phyloP scores from a whole-genome alignment of 2,888 invertebrate genomes.

The Drosophila gaucha region DNA sequence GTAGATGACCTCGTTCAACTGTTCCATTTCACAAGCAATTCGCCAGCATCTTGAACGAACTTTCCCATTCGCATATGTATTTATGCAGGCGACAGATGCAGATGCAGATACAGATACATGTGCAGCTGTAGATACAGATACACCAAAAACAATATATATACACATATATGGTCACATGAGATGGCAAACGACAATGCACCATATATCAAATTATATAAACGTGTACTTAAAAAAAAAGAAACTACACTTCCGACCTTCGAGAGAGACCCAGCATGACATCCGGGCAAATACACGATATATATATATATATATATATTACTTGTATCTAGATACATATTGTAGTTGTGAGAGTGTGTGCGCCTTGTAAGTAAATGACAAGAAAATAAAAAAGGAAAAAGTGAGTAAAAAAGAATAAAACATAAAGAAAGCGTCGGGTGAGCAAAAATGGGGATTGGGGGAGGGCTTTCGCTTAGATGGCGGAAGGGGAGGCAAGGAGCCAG shows the following conservation, averaged over 20 bases:
- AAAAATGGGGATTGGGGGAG: neutral
- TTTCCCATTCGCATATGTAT: slow-evolving; percentile 40
- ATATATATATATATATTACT: slow-evolving; percentile 17
- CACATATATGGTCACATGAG: slow-evolving; percentile 48
- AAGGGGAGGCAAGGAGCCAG: neutral
- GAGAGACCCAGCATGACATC: slow-evolving; percentile 74
- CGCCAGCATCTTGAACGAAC: slow-evolving; percentile 38
- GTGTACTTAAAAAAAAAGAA: slow-evolving; percentile 68
- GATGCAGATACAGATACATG: slow-evolving; percentile 14
- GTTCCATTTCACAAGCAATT: slow-evolving; percentile 64
- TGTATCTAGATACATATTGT: slow-evolving; percentile 25
- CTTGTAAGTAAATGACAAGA: slow-evolving; percentile 73
- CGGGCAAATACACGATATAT: slow-evolving; percentile 71
- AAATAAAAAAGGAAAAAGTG: slow-evolving; percentile 17
- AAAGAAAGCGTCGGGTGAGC: slow-evolving; percentile 57
- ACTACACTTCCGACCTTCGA: slow-evolving; percentile 78
- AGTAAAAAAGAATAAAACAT: slow-evolving; percentile 51
- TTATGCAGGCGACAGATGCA: slow-evolving; percentile 36
- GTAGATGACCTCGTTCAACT: slow-evolving; percentile 68
- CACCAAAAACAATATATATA: slow-evolving; percentile 32
- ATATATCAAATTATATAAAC: slow-evolving; percentile 80
- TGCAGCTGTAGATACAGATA: slow-evolving; percentile 9
- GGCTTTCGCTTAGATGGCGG: neutral
- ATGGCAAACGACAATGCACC: slow-evolving; percentile 76
- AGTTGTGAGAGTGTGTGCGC: slow-evolving; percentile 27